phyloP scores from a whole-genome alignment of 2,888 invertebrate genomes.

The Ormia ochracea region DNA sequence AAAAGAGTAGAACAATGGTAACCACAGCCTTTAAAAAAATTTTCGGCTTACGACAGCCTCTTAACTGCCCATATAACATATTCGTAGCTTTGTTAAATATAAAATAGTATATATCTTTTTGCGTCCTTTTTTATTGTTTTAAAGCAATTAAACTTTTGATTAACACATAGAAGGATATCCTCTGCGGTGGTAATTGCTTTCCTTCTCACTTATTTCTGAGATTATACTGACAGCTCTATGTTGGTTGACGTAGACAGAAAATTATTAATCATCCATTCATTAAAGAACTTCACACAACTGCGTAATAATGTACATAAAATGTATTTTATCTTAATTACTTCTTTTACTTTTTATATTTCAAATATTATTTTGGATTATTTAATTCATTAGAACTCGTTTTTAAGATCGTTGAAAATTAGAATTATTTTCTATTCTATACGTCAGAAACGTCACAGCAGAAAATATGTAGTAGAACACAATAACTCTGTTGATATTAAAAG shows the following conservation, averaged over 20 bases:
- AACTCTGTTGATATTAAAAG: background rate
- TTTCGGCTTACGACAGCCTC: constrained; percentile 32
- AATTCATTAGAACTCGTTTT: constrained; percentile 22
- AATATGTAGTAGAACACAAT: background rate
- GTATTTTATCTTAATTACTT: background rate
- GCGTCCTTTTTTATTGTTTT: background rate
- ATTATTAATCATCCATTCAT: constrained; percentile 43
- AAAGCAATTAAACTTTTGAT: background rate
- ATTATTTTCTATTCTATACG: constrained; percentile 50
- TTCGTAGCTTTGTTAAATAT: constrained; percentile 17
- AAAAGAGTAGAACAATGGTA: constrained; percentile 42
- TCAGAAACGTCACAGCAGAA: constrained; percentile 67
- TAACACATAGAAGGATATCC: background rate
- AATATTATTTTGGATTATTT: background rate
- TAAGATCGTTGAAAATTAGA: constrained; percentile 38
- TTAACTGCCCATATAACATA: constrained; percentile 37
- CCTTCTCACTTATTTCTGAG: background rate
- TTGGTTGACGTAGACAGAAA: constrained; percentile 54
- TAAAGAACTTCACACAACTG: background rate
- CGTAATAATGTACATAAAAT: background rate
- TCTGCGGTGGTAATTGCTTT: background rate
- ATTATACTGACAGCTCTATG: constrained; percentile 23
- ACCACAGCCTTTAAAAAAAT: background rate
- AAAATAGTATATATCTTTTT: background rate
- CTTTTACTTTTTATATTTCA: background rate